phyloP scores from a whole-genome alignment of 2,797 vertebrate genomes.

The Hemitrygon akajei region DNA sequence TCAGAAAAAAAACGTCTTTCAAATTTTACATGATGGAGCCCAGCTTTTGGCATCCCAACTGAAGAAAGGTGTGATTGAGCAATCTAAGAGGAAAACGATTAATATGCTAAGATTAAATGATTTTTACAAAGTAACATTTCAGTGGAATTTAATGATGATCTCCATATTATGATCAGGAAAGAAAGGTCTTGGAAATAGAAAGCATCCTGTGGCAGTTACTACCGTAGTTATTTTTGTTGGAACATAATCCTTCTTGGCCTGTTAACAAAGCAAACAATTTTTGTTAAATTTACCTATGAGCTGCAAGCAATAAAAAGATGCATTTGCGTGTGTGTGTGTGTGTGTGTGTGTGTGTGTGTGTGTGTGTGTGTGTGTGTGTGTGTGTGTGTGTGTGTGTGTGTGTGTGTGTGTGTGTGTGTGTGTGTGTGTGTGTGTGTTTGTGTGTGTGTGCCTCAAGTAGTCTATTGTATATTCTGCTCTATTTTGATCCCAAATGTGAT shows the following conservation, averaged over 20 bases:
- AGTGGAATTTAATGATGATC: not conserved
- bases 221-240: not conserved
- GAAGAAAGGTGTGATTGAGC: no score
- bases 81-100: not conserved
- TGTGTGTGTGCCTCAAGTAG: not conserved
- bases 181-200: not conserved
- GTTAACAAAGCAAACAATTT: not conserved
- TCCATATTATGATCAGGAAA: not conserved
- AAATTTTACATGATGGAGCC: not conserved
- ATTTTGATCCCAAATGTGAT: slow-evolving; percentile 32
- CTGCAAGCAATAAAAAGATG: slow-evolving; percentile 9
- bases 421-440: no score
- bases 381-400: not conserved
- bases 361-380: no score
- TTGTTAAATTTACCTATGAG: not conserved
- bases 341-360: no score
- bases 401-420: no score
- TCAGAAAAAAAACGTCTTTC: not conserved
- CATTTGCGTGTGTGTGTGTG: not conserved
- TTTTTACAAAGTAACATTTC: not conserved
- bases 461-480: not conserved
- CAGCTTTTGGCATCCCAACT: not conserved
- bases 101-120: not conserved
- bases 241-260: not conserved
- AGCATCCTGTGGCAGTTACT: not conserved